phyloP scores from a whole-genome alignment of 2,797 vertebrate species.

The Mycteria americana region DNA sequence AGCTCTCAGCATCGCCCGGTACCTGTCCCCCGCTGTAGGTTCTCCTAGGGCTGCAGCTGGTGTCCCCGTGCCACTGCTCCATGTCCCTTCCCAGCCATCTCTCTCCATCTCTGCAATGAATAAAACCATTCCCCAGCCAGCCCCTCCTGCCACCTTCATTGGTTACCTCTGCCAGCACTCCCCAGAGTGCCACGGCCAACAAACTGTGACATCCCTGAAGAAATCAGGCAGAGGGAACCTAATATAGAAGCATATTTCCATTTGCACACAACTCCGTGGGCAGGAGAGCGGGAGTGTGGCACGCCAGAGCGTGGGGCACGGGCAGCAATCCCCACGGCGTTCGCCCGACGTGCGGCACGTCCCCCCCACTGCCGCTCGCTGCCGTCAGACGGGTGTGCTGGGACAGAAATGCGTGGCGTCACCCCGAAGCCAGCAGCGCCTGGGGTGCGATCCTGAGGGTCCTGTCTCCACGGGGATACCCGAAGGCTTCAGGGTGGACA shows the following conservation, averaged over 20 bases:
- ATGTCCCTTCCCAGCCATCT: not conserved
- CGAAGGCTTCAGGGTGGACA: not conserved
- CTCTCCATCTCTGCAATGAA: not conserved
- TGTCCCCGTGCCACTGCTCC: not conserved
- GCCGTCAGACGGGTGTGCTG: rapidly evolving
- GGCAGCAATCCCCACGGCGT: rapidly evolving
- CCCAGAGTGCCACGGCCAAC: rapidly evolving
- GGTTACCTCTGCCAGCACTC: not conserved
- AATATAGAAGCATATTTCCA: not conserved
- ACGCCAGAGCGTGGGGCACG: rapidly evolving
- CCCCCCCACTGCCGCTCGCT: rapidly evolving
- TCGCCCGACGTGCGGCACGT: rapidly evolving
- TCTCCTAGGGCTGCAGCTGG: not conserved
- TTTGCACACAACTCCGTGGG: not conserved
- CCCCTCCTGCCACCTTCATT: not conserved
- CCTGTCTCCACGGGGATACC: not conserved
- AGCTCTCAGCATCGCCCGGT: not conserved
- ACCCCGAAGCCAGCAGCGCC: not conserved
- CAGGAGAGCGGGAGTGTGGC: not conserved
- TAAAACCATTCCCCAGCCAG: not conserved
- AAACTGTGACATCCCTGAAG: not conserved
- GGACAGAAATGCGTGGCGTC: not conserved
- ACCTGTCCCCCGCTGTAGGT: not conserved
- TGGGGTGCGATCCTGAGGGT: not conserved
- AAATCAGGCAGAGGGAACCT: not conserved